Base-by-base conservation (phyloP, 2,888 invertebrate species). In the Cactoblastis cactorum region DNA sequence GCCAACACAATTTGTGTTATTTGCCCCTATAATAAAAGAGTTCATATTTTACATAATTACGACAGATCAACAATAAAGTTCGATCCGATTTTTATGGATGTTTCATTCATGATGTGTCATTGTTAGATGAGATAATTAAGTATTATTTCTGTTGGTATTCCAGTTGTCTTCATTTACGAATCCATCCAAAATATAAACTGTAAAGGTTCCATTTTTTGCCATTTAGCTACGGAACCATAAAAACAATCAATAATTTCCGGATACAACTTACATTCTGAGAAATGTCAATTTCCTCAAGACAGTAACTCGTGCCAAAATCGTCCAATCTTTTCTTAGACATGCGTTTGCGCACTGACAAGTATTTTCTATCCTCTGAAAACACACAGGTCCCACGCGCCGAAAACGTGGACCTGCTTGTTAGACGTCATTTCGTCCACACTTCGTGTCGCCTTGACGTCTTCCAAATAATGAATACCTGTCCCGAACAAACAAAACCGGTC, bases 401-500 rank as follows among this genome's bases (percentile, higher is more conserved):
- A 5, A 24, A 24, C 47, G 37, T 37, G 37, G 35, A 37, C 37
- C 47, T 37, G 47, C 59, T 37, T 58, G 53, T 57, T 53, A 54
- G 53, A 54, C 56, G 65, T 70, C 69, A 65, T 67, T 67, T 66
- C 63, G 64, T 71, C 60, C 57, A 65, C 72, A 65, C 60, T 60
- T 59, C 55, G 58, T 62, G 54, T 63, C 57, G 56, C 56, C 53
- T 50, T 51, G 52, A 57, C 54, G 51, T 61, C 57, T 70, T 75
- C 69, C 65, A 75, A 79, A 76, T 71, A 74, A 71, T 34, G 70
- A 68, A 70, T 70, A 72, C 71, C 70, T 77, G 76, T 66, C 74
- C 66, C 75, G 67, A 62, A 73, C 83, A 82, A 83, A 83, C 75
- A 62, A 56, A 43, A 43, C 55, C 77, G 89, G 87, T 88, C 88